Percentiles rank a stretch among this genome's conserved stretches.
phyloP scores from a whole-genome alignment of 2,797 vertebrate genomes.

The Thalassophryne amazonica region DNA sequence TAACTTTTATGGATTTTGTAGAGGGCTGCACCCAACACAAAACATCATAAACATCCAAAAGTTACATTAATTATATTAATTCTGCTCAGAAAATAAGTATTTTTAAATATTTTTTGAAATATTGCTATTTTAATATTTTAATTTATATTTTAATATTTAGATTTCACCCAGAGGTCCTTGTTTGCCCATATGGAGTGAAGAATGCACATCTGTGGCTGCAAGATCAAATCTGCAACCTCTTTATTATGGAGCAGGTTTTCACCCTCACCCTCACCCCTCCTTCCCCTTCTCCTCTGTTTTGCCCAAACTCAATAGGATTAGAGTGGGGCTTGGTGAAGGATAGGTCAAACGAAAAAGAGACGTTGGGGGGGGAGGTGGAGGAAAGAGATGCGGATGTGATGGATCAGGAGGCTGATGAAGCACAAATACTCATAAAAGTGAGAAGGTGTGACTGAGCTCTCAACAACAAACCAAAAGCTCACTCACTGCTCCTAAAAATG shows the following conservation, averaged over 20 bases:
- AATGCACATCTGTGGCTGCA: slow-evolving; percentile 2
- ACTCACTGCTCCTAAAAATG: too few relatives aligned
- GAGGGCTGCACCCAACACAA: too few relatives aligned
- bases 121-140: not conserved
- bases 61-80: too few relatives aligned
- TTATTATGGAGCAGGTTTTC: slow-evolving; percentile 15
- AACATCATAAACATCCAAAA: too few relatives aligned
- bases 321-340: slow-evolving; percentile 55
- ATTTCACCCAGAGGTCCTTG: not conserved
- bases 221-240: slow-evolving; percentile 21
- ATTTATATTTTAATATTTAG: not conserved
- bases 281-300: slow-evolving; percentile 50
- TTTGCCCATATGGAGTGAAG: not conserved
- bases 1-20: too few relatives aligned
- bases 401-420: slow-evolving; percentile 38
- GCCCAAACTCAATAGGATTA: slow-evolving; percentile 58
- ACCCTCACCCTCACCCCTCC: not conserved
- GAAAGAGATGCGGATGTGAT: slow-evolving; percentile 33
- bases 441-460: not conserved
- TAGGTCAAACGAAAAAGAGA: slow-evolving; percentile 45
- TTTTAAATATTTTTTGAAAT: too few relatives aligned
- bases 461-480: not conserved
- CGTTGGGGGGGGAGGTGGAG: not conserved
- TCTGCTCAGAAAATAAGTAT: too few relatives aligned
- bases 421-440: slow-evolving; percentile 4